Percentiles rank a stretch among this genome's conserved stretches.
Evolutionary conservation across 2,113 vertebrate genomes (phyloP).

Genomic region (Pollachius pollachius): DNA sequence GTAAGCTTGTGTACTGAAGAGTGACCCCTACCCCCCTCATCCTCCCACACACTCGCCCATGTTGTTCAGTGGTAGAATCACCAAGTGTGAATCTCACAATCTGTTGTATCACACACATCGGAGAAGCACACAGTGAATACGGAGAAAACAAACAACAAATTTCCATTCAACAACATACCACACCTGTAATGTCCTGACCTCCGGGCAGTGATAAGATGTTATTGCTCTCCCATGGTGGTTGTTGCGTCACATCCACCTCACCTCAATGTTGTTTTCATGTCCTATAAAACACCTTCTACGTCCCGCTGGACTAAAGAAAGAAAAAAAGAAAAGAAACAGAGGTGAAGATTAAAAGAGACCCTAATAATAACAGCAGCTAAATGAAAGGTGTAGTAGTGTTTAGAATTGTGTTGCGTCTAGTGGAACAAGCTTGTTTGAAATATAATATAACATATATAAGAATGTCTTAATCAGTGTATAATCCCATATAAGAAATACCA

Average conservation of each 20-base stretch:
- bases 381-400: no score
- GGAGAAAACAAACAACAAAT: conserved; percentile 12
- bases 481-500: no score
- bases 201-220: conserved; percentile 54
- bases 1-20: background rate
- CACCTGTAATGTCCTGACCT: conserved; percentile 36
- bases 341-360: no score
- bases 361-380: no score
- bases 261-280: no score
- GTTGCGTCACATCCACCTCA: conserved; percentile 29
- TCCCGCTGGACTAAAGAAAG: no score
- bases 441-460: no score
- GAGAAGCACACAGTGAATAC: background rate
- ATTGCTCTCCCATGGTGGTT: background rate
- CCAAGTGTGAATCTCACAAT: background rate
- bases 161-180: conserved; percentile 44
- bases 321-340: no score
- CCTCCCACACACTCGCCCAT: background rate
- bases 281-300: no score
- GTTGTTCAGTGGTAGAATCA: background rate
- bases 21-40: background rate
- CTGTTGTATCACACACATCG: background rate
- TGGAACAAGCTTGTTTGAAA: no score
- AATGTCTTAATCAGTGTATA: no score
- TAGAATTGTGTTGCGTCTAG: no score